Base-by-base conservation (phyloP, 2,888 invertebrate species). In the Agrilus cyanescens region DNA sequence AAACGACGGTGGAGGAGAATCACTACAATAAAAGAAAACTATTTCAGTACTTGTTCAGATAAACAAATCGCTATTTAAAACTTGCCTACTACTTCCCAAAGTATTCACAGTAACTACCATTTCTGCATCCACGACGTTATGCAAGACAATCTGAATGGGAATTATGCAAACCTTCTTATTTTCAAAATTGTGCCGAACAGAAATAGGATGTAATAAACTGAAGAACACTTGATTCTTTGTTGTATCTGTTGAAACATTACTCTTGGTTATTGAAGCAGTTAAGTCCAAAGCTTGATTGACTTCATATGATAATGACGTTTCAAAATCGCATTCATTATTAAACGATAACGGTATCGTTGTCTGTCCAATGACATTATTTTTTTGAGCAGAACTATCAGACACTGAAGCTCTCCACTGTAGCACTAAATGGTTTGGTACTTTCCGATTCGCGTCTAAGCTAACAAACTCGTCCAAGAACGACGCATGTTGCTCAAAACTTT, bases 71-170 rank as follows among this genome's bases (percentile, higher is more conserved):
- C 16, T 10, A 40, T 33, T 39, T 39, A 41, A 40, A 39, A 57
- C 58, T 61, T 64, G 78, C 80, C 75, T 75, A 58, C 70, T 75
- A 12, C 66, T 66, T 53, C 74, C 76, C 36, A 74, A 62, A 54
- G 79, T 75, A 53, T 76, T 73, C 43, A 82, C 69, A 57, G 73
- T 76, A 16, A 81, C 75, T 46, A 72, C 67, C 13, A 82, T 68
- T 10, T 45, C 49, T 40, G 72, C 67, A 43, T 72, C 71, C 41
- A 78, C 74, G 60, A 80, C 76, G 61, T 82, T 83, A 45, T 82
- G 80, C 50, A 83, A 62, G 47, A 76, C 71, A 50, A 85, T 66
- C 43, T 71, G 73, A 3, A 85, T 76, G 15, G 82, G 82, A 48
- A 85, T 72, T 48, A 80, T 63, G 57, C 85, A 85, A 45, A 83